phyloP scores from a whole-genome alignment of 2,797 vertebrate species.

The Poeciliopsis paucimaculata region DNA sequence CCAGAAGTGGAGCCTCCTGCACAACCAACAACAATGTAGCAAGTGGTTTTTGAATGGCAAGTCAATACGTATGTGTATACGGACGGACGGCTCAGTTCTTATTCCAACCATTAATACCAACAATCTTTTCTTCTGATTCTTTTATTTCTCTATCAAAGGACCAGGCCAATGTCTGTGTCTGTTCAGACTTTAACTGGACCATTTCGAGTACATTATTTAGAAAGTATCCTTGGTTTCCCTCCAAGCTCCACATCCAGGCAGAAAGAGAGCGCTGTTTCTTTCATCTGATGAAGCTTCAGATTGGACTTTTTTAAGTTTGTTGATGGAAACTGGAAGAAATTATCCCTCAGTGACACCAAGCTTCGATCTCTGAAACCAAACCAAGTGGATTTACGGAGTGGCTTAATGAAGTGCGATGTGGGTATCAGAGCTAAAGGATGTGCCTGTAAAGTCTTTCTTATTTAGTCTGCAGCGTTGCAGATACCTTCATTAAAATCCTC shows the following conservation, averaged over 20 bases:
- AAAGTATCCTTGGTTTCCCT: neutral
- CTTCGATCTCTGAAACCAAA: neutral
- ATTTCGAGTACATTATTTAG: neutral
- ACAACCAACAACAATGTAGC: no score
- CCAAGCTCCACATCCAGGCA: neutral
- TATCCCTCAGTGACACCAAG: neutral
- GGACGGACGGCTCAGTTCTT: neutral
- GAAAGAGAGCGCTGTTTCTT: neutral
- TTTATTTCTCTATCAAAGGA: neutral
- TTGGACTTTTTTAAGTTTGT: neutral
- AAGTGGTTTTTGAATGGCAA: no score
- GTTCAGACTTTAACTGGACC: neutral
- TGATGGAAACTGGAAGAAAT: neutral
- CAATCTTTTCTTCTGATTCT: neutral
- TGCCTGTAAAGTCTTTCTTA: constrained; percentile 1
- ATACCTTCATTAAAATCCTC: constrained; percentile 14
- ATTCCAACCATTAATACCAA: neutral
- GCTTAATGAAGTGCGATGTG: neutral
- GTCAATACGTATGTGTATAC: no score
- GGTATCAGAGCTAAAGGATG: neutral
- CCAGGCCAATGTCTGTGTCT: neutral
- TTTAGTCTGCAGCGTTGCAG: constrained; percentile 12
- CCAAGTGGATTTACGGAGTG: neutral
- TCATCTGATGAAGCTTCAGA: neutral
- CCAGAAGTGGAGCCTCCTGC: no score